phyloP scores from a whole-genome alignment of 1,140 invertebrate species.

The Meloidogyne floridensis region DNA sequence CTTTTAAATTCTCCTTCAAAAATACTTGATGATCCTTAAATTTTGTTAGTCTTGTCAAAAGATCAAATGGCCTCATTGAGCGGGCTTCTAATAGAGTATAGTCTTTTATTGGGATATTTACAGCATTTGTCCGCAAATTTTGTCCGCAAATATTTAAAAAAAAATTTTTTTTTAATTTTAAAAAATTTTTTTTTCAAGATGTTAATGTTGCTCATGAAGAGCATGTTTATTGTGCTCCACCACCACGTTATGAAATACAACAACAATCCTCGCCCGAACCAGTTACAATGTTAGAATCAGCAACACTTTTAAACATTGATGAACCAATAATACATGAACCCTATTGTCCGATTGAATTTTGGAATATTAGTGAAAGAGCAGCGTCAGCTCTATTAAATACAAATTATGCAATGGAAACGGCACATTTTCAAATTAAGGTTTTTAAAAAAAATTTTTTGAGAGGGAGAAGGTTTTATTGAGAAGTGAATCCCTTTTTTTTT shows the following conservation, averaged over 20 bases:
- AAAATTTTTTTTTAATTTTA: no score
- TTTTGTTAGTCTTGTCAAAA: no score
- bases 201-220: neutral
- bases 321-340: conserved; percentile 2
- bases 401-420: conserved; percentile 10
- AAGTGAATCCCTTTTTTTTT: no score
- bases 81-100: no score
- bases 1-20: no score
- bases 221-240: neutral
- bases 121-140: no score
- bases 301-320: neutral
- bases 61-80: no score
- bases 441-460: neutral
- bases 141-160: no score
- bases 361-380: conserved; percentile 13
- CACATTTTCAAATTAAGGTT: conserved; percentile 10
- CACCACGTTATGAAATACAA: neutral
- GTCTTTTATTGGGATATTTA: no score
- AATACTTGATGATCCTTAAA: neutral
- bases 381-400: neutral
- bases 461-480: neutral
- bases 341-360: conserved; percentile 4
- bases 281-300: neutral
- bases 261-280: neutral
- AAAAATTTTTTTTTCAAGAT: neutral